Percentiles rank a stretch among this genome's conserved stretches.
Evolutionary conservation across 2,797 vertebrate genomes (phyloP).

Genomic region (Gambelia wislizenii): DNA sequence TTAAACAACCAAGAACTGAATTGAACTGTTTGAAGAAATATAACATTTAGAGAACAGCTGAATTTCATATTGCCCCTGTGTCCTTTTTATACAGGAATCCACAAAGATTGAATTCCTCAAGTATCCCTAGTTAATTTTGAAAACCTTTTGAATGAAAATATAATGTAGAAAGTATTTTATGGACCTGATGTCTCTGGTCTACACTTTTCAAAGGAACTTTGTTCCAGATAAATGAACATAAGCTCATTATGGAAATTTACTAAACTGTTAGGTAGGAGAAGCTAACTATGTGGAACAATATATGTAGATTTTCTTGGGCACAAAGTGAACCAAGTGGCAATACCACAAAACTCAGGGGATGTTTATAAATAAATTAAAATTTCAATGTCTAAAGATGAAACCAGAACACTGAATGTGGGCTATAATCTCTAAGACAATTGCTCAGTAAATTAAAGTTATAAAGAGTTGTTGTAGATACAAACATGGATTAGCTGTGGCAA

Average conservation of each 20-base stretch:
- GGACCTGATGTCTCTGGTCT: background rate
- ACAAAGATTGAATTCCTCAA: background rate
- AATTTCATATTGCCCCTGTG: background rate
- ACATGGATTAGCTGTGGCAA: background rate
- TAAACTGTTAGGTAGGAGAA: background rate
- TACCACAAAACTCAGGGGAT: slow-evolving; percentile 9
- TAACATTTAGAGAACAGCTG: background rate
- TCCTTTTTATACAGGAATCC: background rate
- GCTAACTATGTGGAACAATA: background rate
- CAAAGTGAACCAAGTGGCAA: background rate
- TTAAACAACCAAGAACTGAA: background rate
- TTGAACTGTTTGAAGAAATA: background rate
- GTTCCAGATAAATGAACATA: background rate
- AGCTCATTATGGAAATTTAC: background rate
- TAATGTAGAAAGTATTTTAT: background rate
- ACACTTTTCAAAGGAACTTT: background rate
- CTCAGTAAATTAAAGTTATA: background rate
- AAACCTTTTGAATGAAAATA: background rate
- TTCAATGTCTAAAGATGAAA: slow-evolving; percentile 20
- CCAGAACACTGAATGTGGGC: background rate
- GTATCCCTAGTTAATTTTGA: background rate
- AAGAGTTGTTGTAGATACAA: background rate
- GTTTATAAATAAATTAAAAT: slow-evolving; percentile 35
- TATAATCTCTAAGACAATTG: background rate
- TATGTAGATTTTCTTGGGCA: background rate